phyloP scores from a whole-genome alignment of 2,797 vertebrate genomes.

The Hydrolagus colliei region DNA sequence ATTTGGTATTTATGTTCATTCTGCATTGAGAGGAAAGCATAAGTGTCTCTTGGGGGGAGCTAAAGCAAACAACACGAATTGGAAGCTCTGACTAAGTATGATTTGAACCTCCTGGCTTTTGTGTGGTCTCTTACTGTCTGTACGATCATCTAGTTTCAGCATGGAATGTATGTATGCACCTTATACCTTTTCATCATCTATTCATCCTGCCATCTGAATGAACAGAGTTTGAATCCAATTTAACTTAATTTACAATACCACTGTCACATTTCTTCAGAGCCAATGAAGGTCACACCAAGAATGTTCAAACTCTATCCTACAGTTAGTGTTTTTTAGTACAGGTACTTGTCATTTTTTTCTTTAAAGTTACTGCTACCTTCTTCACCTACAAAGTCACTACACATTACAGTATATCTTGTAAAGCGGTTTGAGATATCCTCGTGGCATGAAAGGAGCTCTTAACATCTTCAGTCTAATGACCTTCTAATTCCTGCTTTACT shows the following conservation, averaged over 20 bases:
- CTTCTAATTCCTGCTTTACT: conserved; percentile 4
- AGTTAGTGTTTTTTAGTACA: background rate
- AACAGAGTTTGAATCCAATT: background rate
- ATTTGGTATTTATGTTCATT: conserved; percentile 59
- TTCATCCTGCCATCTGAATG: background rate
- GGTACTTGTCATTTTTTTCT: background rate
- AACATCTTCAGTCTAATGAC: background rate
- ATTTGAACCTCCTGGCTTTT: conserved; percentile 63
- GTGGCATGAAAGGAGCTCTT: too few species aligned
- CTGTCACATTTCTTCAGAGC: background rate
- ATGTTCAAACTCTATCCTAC: background rate
- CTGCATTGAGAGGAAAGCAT: conserved; percentile 52
- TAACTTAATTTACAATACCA: background rate
- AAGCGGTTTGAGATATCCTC: too few species aligned
- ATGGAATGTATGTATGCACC: background rate
- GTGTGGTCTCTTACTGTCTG: conserved; percentile 53
- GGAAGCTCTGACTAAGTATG: conserved; percentile 59
- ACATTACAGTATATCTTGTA: background rate
- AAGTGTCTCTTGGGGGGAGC: conserved; percentile 37
- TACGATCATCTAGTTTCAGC: conserved; percentile 31
- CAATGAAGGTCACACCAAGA: background rate
- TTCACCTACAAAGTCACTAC: background rate
- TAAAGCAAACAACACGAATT: conserved; percentile 64
- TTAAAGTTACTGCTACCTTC: background rate
- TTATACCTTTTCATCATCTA: background rate